phyloP scores from a whole-genome alignment of 2,888 invertebrate species.

The Polia nebulosa region DNA sequence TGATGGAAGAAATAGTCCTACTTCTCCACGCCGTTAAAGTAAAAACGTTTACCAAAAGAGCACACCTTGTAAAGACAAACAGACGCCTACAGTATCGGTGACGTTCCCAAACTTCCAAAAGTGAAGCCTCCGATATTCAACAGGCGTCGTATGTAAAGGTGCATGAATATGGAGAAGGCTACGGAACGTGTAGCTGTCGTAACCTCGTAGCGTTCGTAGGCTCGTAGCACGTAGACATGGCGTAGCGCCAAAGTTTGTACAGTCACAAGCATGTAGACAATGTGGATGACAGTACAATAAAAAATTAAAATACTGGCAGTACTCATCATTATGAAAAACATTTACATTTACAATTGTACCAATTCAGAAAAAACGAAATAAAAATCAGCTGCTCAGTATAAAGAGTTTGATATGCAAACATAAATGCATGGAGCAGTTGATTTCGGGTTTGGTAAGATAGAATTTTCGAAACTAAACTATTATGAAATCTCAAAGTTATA shows the following conservation, averaged over 20 bases:
- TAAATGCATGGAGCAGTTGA: too few species aligned
- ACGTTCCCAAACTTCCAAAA: constrained; percentile 42
- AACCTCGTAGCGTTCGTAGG: constrained; percentile 44
- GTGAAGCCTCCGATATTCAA: constrained; percentile 48
- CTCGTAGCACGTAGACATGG: constrained; percentile 50
- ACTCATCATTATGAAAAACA: too few species aligned
- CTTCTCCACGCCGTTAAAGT: background rate
- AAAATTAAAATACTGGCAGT: too few species aligned
- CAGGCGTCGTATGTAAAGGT: constrained; percentile 51
- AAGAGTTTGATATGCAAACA: too few species aligned
- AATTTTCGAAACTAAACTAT: too few species aligned
- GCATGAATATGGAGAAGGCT: constrained; percentile 52
- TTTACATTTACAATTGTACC: too few species aligned
- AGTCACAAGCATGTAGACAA: background rate
- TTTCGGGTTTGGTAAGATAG: too few species aligned
- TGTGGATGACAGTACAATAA: too few species aligned
- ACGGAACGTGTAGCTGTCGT: constrained; percentile 51
- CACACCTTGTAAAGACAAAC: constrained; percentile 34
- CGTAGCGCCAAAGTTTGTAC: constrained; percentile 36
- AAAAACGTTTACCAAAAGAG: constrained; percentile 22
- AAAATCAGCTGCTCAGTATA: too few species aligned
- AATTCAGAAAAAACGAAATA: too few species aligned
- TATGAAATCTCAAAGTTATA: too few species aligned
- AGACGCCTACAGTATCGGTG: constrained; percentile 45
- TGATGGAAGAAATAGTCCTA: background rate